Percentiles rank a stretch among this genome's conserved stretches.
These are phyloP conservation scores for Girardia tigrina DNA, from an alignment of 2,888 invertebrate species.

Conservation along the genomic window DNA sequence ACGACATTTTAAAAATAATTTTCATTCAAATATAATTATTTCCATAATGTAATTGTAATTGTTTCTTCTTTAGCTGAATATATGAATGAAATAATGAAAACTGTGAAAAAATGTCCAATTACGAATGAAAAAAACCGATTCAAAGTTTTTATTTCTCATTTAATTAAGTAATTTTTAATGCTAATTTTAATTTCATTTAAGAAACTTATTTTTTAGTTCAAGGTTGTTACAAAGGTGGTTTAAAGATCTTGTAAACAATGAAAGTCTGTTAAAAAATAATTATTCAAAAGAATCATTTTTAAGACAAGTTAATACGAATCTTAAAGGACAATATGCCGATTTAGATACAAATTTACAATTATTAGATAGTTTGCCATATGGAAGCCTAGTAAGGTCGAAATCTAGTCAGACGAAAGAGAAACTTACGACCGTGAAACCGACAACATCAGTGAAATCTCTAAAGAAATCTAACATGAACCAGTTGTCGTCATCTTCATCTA, in stretches of 20 bases:
- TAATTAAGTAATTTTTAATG: slow-evolving; percentile 28
- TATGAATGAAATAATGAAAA: slow-evolving; percentile 17
- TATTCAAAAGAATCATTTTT: slow-evolving; percentile 36
- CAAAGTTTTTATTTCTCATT: slow-evolving; percentile 31
- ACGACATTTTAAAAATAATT: not conserved
- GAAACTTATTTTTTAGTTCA: not conserved
- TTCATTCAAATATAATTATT: not conserved
- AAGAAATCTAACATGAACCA: slow-evolving; percentile 4
- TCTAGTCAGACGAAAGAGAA: slow-evolving; percentile 16
- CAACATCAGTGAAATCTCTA: not conserved
- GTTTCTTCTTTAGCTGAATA: not conserved
- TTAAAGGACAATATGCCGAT: slow-evolving; percentile 36
- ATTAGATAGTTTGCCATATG: slow-evolving; percentile 33
- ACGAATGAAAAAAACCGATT: slow-evolving; percentile 35
- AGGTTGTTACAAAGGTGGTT: slow-evolving; percentile 36
- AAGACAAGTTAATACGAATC: slow-evolving; percentile 24
- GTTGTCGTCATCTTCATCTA: not conserved
- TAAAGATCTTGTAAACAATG: slow-evolving; percentile 30
- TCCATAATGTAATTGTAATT: not conserved
- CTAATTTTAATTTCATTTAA: not conserved
- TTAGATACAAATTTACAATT: slow-evolving; percentile 34
- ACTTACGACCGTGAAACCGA: not conserved
- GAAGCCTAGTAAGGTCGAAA: not conserved
- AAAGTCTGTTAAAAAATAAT: slow-evolving; percentile 32
- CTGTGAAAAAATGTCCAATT: slow-evolving; percentile 9